Base-by-base conservation (phyloP, 2,797 vertebrate genomes). In the Limosa lapponica region DNA sequence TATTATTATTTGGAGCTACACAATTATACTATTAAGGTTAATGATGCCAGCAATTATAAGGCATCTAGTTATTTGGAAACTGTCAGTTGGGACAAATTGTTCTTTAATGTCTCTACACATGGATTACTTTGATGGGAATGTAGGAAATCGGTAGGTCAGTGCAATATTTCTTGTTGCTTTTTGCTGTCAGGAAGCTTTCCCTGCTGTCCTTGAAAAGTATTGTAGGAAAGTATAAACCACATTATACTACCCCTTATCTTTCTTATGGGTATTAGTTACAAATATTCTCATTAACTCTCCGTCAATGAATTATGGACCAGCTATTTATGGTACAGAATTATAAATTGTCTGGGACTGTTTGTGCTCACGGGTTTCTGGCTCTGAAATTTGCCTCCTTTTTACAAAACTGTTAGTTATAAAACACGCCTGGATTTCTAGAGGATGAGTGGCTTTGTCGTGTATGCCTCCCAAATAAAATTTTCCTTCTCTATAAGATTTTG, bases 1-100 rank as follows among this genome's bases (percentile, higher is more conserved):
- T 96, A 93, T 94, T 97, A 94, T 98, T 97, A 97, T 97, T 95
- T 96, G 94, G 89, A 97, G 88, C 95, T 86, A 89, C 89, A 95
- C 95, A 96, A 93, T 97, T 96, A 97, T 95, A 96, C 98, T 98
- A 98, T 97, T 98, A 98, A 98, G 96, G 98, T 98, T 99, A 99
- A 99, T 99, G 98, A 98, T 93, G 97, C 95, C 83, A 98, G 96
- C 97, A 98, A 99, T 99, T 99, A 98, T 98, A 98, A 98, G 97
- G 95, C 89, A 97, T 97, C 98, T 97, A 97, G 97, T 97, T 98
- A 97, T 98, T 98, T 96, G 96, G 91, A 97, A 98, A 96, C 97
- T 97, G 97, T 96, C 96, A 97, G 91, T 96, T 91, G 96, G 96
- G 97, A 98, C 97, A 97, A 98, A 98, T 97, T 91, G 95, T 93